Evolutionary conservation across 2,888 invertebrate species (phyloP).

Genomic region (Epirrita christyi): DNA sequence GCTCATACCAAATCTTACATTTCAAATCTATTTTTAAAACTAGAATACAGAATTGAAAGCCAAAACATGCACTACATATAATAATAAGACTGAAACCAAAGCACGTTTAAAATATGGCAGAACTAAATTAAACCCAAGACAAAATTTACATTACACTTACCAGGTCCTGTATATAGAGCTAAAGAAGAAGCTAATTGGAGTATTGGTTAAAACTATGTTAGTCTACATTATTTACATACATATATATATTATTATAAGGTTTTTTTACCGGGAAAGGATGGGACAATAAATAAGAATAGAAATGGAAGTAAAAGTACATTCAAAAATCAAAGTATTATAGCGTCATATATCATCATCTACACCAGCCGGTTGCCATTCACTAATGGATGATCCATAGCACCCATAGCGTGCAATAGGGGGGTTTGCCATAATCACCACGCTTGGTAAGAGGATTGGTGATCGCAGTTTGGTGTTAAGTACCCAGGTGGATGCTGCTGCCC

Average conservation of each 20-base stretch:
- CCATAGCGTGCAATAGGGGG: too few relatives aligned
- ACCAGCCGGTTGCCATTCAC: too few relatives aligned
- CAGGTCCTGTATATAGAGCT: slow-evolving; percentile 22
- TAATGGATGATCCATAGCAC: too few relatives aligned
- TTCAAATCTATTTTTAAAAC: too few relatives aligned
- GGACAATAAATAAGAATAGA: slow-evolving; percentile 4
- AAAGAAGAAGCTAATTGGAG: slow-evolving; percentile 20
- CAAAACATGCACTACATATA: slow-evolving; percentile 19
- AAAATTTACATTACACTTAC: slow-evolving; percentile 28
- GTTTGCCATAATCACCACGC: too few relatives aligned
- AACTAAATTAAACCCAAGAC: slow-evolving; percentile 1
- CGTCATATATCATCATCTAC: neutral
- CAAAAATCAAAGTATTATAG: slow-evolving; percentile 10
- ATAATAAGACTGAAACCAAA: slow-evolving; percentile 3
- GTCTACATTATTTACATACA: slow-evolving; percentile 6
- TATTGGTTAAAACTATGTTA: slow-evolving; percentile 21
- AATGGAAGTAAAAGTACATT: slow-evolving; percentile 7
- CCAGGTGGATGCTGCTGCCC: too few relatives aligned
- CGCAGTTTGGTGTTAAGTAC: too few relatives aligned
- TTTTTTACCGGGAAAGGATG: slow-evolving; percentile 4
- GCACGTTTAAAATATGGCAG: slow-evolving; percentile 16
- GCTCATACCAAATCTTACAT: neutral
- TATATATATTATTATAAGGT: neutral
- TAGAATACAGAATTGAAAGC: too few relatives aligned
- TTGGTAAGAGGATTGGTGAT: too few relatives aligned